Percentiles rank a stretch among this genome's conserved stretches.
Evolutionary conservation across 2,113 vertebrate genomes (phyloP).

Genomic region (Neodon shergylaensis): DNA sequence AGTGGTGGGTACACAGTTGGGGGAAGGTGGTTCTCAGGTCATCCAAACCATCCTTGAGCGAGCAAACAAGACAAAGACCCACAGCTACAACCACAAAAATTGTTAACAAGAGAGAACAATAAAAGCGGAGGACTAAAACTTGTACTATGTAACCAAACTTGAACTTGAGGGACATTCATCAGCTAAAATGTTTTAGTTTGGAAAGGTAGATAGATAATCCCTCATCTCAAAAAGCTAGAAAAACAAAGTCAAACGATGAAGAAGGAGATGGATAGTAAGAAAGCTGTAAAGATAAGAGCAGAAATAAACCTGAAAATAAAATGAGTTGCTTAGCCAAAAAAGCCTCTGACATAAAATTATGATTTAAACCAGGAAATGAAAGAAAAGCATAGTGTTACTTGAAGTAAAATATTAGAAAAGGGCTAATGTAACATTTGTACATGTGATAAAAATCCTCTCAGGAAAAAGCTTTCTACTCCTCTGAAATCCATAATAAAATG

Average conservation of each 20-base stretch:
- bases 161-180: neutral
- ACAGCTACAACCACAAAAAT: neutral
- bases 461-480: neutral
- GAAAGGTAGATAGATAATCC: neutral
- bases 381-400: neutral
- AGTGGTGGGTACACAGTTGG: neutral
- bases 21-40: neutral
- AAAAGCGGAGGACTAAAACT: neutral
- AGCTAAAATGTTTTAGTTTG: neutral
- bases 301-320: neutral
- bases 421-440: neutral
- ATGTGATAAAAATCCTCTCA: neutral
- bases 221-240: neutral
- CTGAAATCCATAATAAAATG: constrained; percentile 26
- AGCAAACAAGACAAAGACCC: neutral
- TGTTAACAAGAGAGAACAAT: neutral
- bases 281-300: neutral
- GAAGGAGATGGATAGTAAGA: neutral
- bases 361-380: neutral
- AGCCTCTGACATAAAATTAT: neutral
- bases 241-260: constrained; percentile 25
- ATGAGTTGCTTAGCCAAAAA: neutral
- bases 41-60: neutral
- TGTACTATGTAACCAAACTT: neutral
- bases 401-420: neutral